phyloP scores from a whole-genome alignment of 2,797 vertebrate genomes.

The Chiroxiphia lanceolata region DNA sequence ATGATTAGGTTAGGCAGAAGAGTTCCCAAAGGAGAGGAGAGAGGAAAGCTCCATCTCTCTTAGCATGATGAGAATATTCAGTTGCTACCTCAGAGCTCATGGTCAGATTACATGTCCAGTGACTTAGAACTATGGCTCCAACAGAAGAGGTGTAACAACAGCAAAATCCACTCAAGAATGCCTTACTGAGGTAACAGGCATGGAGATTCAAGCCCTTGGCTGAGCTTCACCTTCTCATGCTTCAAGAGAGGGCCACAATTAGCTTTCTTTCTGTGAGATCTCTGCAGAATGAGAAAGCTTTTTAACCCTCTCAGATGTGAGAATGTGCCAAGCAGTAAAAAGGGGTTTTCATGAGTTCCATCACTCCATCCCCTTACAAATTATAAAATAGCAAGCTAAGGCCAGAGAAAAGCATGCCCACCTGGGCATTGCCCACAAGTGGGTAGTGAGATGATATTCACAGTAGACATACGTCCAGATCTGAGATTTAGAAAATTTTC shows the following conservation, averaged over 20 bases:
- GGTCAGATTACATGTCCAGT: neutral
- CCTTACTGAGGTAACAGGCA: neutral
- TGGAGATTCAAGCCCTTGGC: neutral
- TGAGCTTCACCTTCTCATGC: neutral
- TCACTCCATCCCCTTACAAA: neutral
- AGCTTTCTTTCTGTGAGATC: neutral
- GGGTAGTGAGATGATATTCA: neutral
- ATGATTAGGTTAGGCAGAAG: neutral
- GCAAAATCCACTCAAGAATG: neutral
- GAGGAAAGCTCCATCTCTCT: neutral
- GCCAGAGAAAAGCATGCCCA: accelerated
- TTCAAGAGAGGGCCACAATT: neutral
- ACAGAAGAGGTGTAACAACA: neutral
- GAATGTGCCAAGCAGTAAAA: neutral
- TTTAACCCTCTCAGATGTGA: neutral
- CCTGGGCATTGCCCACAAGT: accelerated
- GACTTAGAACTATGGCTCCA: neutral
- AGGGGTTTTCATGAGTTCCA: neutral
- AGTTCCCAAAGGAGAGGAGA: neutral
- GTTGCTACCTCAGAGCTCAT: neutral
- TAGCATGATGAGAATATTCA: neutral
- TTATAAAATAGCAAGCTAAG: neutral
- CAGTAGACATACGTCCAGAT: neutral
- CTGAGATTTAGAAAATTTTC: neutral
- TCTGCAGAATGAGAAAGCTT: neutral